Conservation (phyloP, 2,797 vertebrate genomes). For the Staurois parvus region DNA sequence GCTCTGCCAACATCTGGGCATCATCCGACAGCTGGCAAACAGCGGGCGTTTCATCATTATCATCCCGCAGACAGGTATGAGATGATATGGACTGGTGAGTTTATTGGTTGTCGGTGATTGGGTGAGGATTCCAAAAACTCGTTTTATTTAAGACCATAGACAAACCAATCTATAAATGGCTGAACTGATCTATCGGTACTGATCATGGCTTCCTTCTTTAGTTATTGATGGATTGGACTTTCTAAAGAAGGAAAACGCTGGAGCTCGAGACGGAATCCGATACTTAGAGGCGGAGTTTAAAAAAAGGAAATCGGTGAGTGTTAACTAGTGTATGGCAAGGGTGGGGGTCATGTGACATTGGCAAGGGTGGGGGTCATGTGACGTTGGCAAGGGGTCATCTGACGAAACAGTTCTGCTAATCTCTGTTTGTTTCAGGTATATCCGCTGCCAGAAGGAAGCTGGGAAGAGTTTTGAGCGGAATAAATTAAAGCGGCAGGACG, state of each 20-base stretch:
- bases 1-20: conserved; percentile 90
- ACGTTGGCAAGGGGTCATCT: not conserved
- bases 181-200: too few species aligned
- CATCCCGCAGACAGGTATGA: conserved; percentile 91
- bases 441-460: conserved; percentile 93
- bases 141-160: too few species aligned
- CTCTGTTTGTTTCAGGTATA: conserved; percentile 81
- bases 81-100: too few species aligned
- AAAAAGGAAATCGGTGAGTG: conserved; percentile 92
- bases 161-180: too few species aligned
- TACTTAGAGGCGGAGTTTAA: conserved; percentile 96
- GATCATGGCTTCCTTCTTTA: conserved; percentile 60
- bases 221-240: conserved; percentile 95
- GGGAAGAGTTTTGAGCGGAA: conserved; percentile 93
- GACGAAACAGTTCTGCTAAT: not conserved
- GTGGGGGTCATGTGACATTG: too few species aligned
- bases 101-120: too few species aligned
- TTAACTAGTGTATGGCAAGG: not conserved
- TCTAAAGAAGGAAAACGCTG: conserved; percentile 92
- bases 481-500: conserved; percentile 92
- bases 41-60: conserved; percentile 97
- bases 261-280: conserved; percentile 92
- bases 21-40: conserved; percentile 88
- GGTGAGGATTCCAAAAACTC: too few species aligned
- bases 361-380: not conserved